These are phyloP conservation scores for Eumeta japonica DNA, from an alignment of 1,140 invertebrate genomes.

Conservation along the genomic window DNA sequence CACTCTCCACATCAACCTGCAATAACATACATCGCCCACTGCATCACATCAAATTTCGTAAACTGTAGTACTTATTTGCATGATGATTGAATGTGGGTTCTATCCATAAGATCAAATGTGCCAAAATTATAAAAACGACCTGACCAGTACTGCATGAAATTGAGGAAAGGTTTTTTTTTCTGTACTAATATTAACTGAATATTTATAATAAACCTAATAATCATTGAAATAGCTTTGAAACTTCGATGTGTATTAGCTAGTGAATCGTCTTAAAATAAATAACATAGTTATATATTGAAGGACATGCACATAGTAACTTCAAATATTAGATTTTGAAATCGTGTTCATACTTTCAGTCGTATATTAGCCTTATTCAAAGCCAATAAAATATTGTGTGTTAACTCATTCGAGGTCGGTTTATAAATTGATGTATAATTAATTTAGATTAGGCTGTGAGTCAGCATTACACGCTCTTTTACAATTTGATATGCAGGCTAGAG, in stretches of 20 bases:
- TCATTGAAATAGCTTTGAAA: conserved; percentile 20
- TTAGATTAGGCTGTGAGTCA: conserved; percentile 53
- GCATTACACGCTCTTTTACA: conserved; percentile 41
- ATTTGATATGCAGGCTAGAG: conserved; percentile 53
- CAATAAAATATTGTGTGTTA: conserved; percentile 14
- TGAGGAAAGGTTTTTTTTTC: no score
- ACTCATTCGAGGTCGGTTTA: conserved; percentile 24
- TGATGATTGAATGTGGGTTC: no score
- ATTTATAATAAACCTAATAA: conserved; percentile 13
- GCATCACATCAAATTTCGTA: no score
- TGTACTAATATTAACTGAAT: conserved; percentile 6
- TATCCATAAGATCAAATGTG: no score
- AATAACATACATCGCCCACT: no score
- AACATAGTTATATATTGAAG: conserved; percentile 25
- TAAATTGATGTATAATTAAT: conserved; percentile 37
- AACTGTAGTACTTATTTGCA: no score
- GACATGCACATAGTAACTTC: conserved; percentile 30
- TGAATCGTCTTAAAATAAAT: conserved; percentile 23
- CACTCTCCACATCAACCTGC: no score
- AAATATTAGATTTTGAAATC: conserved; percentile 30
- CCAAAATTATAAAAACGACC: no score
- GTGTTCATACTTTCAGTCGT: conserved; percentile 36
- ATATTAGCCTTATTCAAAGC: conserved; percentile 28
- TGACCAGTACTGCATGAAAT: no score
- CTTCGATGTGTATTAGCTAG: conserved; percentile 34